Evolutionary conservation across 2,797 vertebrate species (phyloP).

Genomic region (Vireo griseus): DNA sequence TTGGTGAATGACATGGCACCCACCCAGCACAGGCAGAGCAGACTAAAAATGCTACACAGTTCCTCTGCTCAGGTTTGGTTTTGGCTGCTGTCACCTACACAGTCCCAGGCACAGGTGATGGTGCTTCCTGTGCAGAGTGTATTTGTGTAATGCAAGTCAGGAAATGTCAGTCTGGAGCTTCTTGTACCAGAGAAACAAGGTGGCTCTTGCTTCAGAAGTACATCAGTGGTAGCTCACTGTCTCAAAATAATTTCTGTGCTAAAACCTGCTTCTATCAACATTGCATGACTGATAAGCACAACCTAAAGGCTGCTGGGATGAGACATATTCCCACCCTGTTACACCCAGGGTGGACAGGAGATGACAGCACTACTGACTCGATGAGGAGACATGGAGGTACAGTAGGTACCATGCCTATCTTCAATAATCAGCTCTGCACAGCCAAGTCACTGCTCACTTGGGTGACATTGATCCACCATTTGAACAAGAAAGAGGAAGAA

Average conservation of each 20-base stretch:
- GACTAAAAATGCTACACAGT: background rate
- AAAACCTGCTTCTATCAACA: background rate
- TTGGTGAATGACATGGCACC: background rate
- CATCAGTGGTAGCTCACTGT: background rate
- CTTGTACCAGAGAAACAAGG: background rate
- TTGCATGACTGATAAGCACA: background rate
- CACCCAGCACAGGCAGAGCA: background rate
- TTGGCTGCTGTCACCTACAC: background rate
- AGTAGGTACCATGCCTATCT: background rate
- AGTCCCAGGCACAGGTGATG: rapidly evolving
- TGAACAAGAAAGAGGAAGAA: background rate
- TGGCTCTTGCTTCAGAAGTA: background rate
- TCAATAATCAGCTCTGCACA: background rate
- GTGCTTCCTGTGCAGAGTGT: rapidly evolving
- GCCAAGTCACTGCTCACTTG: background rate
- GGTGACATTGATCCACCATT: background rate
- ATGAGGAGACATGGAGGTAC: background rate
- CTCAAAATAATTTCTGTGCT: background rate
- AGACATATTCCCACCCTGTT: background rate
- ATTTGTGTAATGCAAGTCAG: background rate
- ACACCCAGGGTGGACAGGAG: background rate
- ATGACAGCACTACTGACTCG: background rate
- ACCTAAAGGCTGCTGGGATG: background rate
- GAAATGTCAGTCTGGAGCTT: background rate
- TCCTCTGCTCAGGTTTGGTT: rapidly evolving